phyloP scores from a whole-genome alignment of 2,797 vertebrate genomes.

The Myripristis murdjan region DNA sequence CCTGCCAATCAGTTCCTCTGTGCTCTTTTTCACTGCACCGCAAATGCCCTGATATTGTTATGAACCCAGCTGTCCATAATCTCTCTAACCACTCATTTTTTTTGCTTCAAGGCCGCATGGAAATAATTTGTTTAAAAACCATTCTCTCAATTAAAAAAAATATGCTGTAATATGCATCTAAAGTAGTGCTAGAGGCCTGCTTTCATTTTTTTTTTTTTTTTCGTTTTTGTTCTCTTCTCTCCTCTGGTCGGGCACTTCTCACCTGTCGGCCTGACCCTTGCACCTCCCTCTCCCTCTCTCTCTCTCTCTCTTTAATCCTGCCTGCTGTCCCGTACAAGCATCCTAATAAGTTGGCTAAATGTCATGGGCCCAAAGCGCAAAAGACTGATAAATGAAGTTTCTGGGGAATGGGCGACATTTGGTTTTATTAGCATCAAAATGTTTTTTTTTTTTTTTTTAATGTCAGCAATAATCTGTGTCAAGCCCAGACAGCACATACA shows the following conservation, averaged over 20 bases:
- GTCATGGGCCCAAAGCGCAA: slow-evolving; percentile 27
- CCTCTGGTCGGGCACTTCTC: not conserved
- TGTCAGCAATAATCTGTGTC: slow-evolving; percentile 59
- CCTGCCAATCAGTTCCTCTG: slow-evolving; percentile 47
- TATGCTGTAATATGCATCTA: slow-evolving; percentile 38
- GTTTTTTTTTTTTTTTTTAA: slow-evolving; percentile 42
- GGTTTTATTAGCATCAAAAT: slow-evolving; percentile 51
- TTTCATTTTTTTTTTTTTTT: not conserved
- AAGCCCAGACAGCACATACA: slow-evolving; percentile 56
- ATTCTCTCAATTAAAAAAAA: slow-evolving; percentile 20
- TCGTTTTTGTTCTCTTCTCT: too few species aligned
- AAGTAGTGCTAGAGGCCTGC: slow-evolving; percentile 19
- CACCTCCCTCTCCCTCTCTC: not conserved
- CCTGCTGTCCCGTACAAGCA: slow-evolving; percentile 32
- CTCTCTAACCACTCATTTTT: not conserved
- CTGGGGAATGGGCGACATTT: slow-evolving; percentile 56
- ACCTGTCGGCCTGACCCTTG: not conserved
- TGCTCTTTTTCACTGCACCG: slow-evolving; percentile 6
- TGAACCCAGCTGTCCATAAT: not conserved
- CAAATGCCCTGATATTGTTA: not conserved
- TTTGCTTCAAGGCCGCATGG: slow-evolving; percentile 19
- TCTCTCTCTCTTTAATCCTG: slow-evolving; percentile 5
- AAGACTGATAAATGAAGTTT: slow-evolving; percentile 40
- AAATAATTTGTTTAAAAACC: slow-evolving; percentile 34
- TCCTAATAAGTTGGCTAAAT: slow-evolving; percentile 41